Conservation (phyloP, 2,888 invertebrate species). For the Drosophila demipolita region DNA sequence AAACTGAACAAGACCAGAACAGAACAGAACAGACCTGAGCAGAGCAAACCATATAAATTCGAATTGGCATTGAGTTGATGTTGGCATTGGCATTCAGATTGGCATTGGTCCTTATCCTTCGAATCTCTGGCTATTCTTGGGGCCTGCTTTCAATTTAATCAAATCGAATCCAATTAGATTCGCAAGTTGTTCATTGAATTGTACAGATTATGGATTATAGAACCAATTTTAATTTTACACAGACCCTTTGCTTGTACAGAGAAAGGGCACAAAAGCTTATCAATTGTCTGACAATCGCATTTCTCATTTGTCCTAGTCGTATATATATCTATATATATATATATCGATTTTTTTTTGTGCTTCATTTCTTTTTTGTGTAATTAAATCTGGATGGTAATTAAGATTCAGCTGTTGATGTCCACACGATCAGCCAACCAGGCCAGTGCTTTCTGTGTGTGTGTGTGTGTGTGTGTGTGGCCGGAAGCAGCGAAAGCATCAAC, state of each 20-base stretch:
- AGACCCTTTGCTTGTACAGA: slow-evolving; percentile 18
- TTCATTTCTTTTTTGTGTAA: slow-evolving; percentile 35
- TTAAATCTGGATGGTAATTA: slow-evolving; percentile 69
- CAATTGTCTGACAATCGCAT: slow-evolving; percentile 34
- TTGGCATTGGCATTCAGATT: slow-evolving; percentile 12
- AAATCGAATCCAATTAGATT: slow-evolving; percentile 75
- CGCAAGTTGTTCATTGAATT: slow-evolving; percentile 73
- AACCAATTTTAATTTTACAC: slow-evolving; percentile 74
- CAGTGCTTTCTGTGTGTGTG: slow-evolving; percentile 1
- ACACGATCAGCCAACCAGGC: slow-evolving; percentile 11
- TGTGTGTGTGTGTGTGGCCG: slow-evolving; percentile 11
- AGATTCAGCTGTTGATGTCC: slow-evolving; percentile 50
- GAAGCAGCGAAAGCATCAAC: background rate
- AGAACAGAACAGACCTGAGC: slow-evolving; percentile 11
- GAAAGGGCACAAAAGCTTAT: slow-evolving; percentile 5
- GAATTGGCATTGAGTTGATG: slow-evolving; percentile 31
- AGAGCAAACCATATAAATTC: slow-evolving; percentile 25
- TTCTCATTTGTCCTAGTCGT: slow-evolving; percentile 11
- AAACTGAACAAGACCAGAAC: background rate
- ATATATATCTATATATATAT: background rate
- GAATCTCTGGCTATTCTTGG: slow-evolving; percentile 13
- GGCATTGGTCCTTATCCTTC: slow-evolving; percentile 12
- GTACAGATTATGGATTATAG: slow-evolving; percentile 70
- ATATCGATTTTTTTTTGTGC: background rate
- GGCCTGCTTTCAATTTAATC: slow-evolving; percentile 64